A percentile compares a stretch with the other conserved stretches of the same genome.
Evolutionary conservation across 64 coral and sea anemone genomes (phyloP).

Genomic region (Trachythela sp.): DNA sequence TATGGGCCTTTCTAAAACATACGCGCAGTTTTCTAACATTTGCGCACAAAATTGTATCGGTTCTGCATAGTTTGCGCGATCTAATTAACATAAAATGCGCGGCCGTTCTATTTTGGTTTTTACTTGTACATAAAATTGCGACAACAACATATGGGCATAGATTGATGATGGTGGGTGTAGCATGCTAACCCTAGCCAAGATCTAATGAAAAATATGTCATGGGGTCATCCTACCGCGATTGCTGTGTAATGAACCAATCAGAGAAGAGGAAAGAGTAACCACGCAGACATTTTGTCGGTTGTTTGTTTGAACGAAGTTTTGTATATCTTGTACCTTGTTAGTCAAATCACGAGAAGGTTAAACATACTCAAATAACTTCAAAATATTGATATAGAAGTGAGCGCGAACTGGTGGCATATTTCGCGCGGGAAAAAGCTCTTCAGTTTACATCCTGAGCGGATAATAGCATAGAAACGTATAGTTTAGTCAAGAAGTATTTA

Average conservation of each 20-base stretch:
- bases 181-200: not conserved
- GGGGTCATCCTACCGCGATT: not conserved
- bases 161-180: not conserved
- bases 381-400: not conserved
- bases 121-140: not conserved
- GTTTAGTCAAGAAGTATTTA: not conserved
- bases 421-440: not conserved
- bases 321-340: not conserved
- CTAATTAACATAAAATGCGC: not conserved
- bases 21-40: not conserved
- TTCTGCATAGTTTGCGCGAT: not conserved
- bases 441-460: not conserved
- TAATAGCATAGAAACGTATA: not conserved
- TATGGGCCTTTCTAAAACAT: not conserved
- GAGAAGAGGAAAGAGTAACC: not conserved
- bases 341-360: not conserved
- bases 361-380: not conserved
- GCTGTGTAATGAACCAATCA: not conserved
- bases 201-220: constrained; percentile 9
- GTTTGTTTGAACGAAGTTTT: not conserved
- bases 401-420: not conserved
- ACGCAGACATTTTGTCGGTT: constrained; percentile 10
- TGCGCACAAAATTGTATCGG: not conserved
- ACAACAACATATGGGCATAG: constrained; percentile 6
- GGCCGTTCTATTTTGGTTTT: not conserved